Evolutionary conservation across 1,140 invertebrate genomes (phyloP).

Genomic region (Orchesella cincta): DNA sequence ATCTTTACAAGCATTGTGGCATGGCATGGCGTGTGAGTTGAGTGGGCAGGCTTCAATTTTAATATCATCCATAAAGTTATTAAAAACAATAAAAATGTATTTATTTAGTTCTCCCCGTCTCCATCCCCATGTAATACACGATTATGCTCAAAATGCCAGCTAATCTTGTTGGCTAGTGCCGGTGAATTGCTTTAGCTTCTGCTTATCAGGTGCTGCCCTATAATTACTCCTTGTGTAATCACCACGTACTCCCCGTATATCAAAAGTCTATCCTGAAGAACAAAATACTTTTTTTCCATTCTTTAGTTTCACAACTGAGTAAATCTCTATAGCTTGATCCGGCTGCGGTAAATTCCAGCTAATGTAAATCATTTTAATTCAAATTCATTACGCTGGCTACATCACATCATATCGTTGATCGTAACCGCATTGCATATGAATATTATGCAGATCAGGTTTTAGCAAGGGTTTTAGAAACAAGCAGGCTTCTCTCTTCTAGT

Average conservation of each 20-base stretch:
- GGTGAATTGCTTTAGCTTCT: background rate
- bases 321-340: no score
- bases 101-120: background rate
- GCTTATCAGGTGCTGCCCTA: conserved; percentile 23
- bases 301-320: no score
- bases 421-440: background rate
- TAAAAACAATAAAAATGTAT: conserved; percentile 4
- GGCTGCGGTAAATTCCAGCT: no score
- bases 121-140: background rate
- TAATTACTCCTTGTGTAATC: conserved; percentile 11
- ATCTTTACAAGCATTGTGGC: no score
- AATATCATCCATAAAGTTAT: background rate
- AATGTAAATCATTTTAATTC: conserved; percentile 19
- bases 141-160: background rate
- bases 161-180: background rate
- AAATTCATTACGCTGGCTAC: background rate
- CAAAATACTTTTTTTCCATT: background rate
- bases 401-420: background rate
- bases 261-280: background rate
- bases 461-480: background rate
- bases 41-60: conserved; percentile 4
- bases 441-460: background rate
- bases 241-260: conserved; percentile 17
- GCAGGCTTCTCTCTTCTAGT: background rate
- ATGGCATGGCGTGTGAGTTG: no score